These are phyloP conservation scores for Bovichtus diacanthus DNA, from an alignment of 2,797 vertebrate genomes.

Conservation along the genomic window DNA sequence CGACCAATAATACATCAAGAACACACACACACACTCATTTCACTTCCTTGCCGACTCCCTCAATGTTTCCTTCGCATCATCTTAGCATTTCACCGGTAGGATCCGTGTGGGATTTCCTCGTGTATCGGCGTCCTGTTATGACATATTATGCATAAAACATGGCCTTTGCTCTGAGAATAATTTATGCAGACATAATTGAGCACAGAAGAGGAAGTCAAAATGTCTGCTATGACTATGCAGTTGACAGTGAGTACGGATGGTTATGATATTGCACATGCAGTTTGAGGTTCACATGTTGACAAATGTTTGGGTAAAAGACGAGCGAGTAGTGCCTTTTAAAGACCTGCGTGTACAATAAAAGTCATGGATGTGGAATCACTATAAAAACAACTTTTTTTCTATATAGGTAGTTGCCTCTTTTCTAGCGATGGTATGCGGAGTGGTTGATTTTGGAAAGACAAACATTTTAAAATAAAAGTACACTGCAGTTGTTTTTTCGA, in stretches of 20 bases:
- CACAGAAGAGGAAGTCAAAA: conserved; percentile 56
- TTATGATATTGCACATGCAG: conserved; percentile 30
- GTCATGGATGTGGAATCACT: neutral
- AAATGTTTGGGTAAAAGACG: conserved; percentile 28
- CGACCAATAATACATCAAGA: neutral
- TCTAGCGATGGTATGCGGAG: neutral
- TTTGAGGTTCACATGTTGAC: conserved; percentile 28
- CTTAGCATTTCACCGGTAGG: conserved; percentile 21
- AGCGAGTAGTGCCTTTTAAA: conserved; percentile 24
- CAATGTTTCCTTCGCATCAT: conserved; percentile 40
- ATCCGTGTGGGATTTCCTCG: conserved; percentile 24
- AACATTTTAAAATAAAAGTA: neutral
- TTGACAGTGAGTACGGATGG: conserved; percentile 45
- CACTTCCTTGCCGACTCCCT: conserved; percentile 8
- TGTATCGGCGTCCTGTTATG: conserved; percentile 46
- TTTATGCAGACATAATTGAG: conserved; percentile 66
- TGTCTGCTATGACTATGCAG: conserved; percentile 49
- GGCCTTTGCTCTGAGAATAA: conserved; percentile 56
- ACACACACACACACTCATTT: conserved; percentile 7
- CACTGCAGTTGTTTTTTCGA: conserved; percentile 12
- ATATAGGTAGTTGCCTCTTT: neutral
- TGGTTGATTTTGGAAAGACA: neutral
- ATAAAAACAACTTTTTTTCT: neutral
- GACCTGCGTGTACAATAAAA: conserved; percentile 7
- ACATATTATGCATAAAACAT: conserved; percentile 70